Evolutionary conservation across 2,113 vertebrate genomes (phyloP).

Genomic region (Hystrix cristata): DNA sequence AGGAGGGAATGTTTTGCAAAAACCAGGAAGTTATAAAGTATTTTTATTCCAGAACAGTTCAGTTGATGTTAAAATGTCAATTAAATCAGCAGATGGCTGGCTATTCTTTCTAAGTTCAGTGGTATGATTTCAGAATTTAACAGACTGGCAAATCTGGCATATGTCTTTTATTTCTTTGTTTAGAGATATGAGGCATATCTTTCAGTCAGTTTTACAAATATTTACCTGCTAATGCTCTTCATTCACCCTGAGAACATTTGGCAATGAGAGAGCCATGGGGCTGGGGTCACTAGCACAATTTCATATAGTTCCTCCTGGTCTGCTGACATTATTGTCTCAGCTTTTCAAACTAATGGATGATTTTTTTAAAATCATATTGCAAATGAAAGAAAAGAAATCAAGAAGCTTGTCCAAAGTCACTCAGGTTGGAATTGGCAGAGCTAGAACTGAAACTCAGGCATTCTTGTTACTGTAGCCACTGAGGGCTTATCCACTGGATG

Average conservation of each 20-base stretch:
- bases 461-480: background rate
- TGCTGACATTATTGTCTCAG: background rate
- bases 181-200: background rate
- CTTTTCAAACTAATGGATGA: background rate
- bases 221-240: background rate
- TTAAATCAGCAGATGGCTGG: constrained; percentile 67
- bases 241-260: fast-evolving
- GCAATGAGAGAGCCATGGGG: background rate
- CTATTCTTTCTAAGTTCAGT: constrained; percentile 39
- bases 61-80: constrained; percentile 66
- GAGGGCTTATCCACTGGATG: background rate
- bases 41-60: constrained; percentile 63
- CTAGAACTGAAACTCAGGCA: background rate
- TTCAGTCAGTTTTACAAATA: background rate
- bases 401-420: background rate
- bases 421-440: background rate
- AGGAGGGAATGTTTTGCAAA: constrained; percentile 61
- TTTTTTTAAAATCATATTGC: background rate
- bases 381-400: background rate
- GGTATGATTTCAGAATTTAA: constrained; percentile 55
- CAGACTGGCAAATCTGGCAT: background rate
- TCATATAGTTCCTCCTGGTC: background rate
- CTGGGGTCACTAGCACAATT: background rate
- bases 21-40: constrained; percentile 57
- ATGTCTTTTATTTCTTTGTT: background rate